phyloP scores from a whole-genome alignment of 2,113 vertebrate species.

The Nycticorax nycticorax region DNA sequence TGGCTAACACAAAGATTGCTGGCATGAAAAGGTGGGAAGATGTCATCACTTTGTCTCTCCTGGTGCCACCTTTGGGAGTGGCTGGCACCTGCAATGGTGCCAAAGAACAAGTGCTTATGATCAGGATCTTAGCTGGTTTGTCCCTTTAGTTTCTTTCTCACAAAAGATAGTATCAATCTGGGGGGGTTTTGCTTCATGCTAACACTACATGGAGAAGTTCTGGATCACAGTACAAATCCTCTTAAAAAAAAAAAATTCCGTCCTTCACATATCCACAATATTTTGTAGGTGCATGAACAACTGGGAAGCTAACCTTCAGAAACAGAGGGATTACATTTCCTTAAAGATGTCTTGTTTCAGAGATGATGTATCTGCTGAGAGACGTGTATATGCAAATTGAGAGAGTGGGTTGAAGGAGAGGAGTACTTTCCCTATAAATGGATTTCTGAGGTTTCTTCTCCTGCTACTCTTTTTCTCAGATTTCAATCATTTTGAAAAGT shows the following conservation, averaged over 20 bases:
- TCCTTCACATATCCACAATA: background rate
- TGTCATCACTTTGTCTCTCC: background rate
- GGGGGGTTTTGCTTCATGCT: rapidly evolving
- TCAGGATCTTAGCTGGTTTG: background rate
- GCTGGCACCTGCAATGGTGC: background rate
- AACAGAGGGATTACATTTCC: background rate
- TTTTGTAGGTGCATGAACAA: background rate
- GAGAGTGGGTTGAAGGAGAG: background rate
- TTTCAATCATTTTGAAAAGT: background rate
- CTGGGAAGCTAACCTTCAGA: background rate
- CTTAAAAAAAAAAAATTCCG: background rate
- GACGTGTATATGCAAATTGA: background rate
- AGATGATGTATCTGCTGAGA: background rate
- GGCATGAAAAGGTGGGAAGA: background rate
- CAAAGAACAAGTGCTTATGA: background rate
- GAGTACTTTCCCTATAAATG: background rate
- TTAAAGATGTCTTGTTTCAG: background rate
- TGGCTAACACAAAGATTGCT: background rate
- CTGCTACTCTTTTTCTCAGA: background rate
- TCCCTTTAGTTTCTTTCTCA: background rate
- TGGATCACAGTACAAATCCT: background rate
- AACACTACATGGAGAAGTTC: background rate
- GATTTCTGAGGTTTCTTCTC: conserved; percentile 7
- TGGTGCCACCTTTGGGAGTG: background rate
- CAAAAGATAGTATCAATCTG: background rate